Evolutionary conservation across 2,888 invertebrate species (phyloP).

Genomic region (Pyrrhia umbra): DNA sequence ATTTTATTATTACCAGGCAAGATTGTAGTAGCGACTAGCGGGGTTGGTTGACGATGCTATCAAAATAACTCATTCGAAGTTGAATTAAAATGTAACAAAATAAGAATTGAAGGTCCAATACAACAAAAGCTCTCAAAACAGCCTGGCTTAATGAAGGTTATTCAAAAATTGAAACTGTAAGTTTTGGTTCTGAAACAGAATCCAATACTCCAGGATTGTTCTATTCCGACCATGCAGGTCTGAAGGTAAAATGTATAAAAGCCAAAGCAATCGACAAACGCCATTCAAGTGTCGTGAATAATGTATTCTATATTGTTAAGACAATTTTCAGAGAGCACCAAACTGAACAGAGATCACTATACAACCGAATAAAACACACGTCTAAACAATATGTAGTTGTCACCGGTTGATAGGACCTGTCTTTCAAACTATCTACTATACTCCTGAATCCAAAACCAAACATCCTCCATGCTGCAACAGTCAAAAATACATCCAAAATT

Average conservation of each 20-base stretch:
- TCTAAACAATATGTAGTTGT: conserved; percentile 88
- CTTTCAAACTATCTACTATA: conserved; percentile 85
- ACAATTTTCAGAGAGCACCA: conserved; percentile 78
- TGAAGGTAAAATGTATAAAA: conserved; percentile 49
- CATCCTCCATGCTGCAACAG: background rate
- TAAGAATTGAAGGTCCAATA: too few relatives aligned
- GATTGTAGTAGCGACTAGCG: too few relatives aligned
- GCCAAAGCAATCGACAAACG: conserved; percentile 58
- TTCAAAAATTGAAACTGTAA: background rate
- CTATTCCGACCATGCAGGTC: background rate
- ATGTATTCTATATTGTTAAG: conserved; percentile 77
- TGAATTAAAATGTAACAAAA: too few relatives aligned
- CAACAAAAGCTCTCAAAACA: background rate
- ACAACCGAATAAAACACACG: conserved; percentile 84
- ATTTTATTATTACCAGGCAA: too few relatives aligned
- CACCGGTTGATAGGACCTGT: conserved; percentile 88
- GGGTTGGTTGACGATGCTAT: too few relatives aligned
- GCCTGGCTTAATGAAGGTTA: background rate
- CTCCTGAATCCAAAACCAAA: conserved; percentile 21
- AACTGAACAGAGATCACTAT: conserved; percentile 82
- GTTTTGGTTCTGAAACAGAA: background rate
- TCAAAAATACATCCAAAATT: conserved; percentile 30
- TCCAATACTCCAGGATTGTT: background rate
- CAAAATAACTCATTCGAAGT: too few relatives aligned
- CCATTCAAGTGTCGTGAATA: conserved; percentile 69